Percentiles rank a stretch among this genome's conserved stretches.
These are phyloP conservation scores for Homarus gammarus DNA, from an alignment of 2,888 invertebrate species.

Conservation along the genomic window DNA sequence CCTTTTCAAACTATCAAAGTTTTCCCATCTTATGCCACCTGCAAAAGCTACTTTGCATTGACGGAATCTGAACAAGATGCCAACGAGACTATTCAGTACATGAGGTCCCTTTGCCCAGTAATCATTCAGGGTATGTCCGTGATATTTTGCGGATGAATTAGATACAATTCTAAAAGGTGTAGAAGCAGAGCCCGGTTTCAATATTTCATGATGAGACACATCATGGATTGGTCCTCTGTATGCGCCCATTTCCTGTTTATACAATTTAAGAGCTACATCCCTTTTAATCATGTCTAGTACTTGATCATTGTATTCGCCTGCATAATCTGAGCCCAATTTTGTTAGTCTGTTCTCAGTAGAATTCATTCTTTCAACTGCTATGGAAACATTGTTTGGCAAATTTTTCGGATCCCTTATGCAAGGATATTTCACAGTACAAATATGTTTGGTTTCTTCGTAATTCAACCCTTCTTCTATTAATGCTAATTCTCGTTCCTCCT, in stretches of 20 bases:
- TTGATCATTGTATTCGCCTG: conserved; percentile 4
- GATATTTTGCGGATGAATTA: conserved; percentile 33
- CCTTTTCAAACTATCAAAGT: no score
- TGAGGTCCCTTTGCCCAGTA: conserved; percentile 42
- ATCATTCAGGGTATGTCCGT: conserved; percentile 15
- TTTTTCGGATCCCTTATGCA: background rate
- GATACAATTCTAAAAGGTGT: conserved; percentile 44
- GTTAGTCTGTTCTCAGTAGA: background rate
- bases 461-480: conserved; percentile 14
- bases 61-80: conserved; percentile 37
- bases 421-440: background rate
- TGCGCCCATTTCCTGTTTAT: background rate
- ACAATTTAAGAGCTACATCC: conserved; percentile 29
- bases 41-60: conserved; percentile 20
- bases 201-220: conserved; percentile 31
- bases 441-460: background rate
- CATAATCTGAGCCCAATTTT: conserved; percentile 6
- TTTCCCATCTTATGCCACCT: no score
- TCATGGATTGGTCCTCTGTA: conserved; percentile 42
- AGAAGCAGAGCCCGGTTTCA: conserved; percentile 26
- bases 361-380: conserved; percentile 3
- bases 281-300: conserved; percentile 35
- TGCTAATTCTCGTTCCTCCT: conserved; percentile 16
- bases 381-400: background rate
- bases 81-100: conserved; percentile 26